A percentile compares a stretch with the other conserved stretches of the same genome.
These are phyloP conservation scores for Periphyllus acericola DNA, from an alignment of 2,888 invertebrate genomes.

Conservation along the genomic window DNA sequence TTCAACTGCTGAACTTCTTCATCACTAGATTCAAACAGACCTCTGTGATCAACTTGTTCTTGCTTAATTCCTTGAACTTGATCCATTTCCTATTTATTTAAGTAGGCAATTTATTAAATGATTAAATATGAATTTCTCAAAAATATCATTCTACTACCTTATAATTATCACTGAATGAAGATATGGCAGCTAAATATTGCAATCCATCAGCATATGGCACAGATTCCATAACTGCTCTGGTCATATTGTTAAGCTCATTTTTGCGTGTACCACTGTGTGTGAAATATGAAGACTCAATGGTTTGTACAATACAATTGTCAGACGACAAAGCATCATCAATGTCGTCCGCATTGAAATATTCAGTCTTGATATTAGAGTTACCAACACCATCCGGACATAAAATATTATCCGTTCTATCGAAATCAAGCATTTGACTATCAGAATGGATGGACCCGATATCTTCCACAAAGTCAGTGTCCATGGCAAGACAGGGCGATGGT, in stretches of 20 bases:
- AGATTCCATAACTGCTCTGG: slow-evolving; percentile 60
- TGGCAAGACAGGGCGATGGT: not conserved
- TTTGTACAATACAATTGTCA: slow-evolving; percentile 38
- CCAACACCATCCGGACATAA: slow-evolving; percentile 11
- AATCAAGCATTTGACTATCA: slow-evolving; percentile 34
- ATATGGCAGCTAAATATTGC: slow-evolving; percentile 61
- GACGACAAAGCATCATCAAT: slow-evolving; percentile 35
- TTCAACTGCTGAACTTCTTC: slow-evolving; percentile 40
- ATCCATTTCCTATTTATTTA: slow-evolving; percentile 23
- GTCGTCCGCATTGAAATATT: slow-evolving; percentile 21
- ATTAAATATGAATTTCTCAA: not conserved
- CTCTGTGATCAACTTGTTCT: not conserved
- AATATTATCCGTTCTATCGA: slow-evolving; percentile 14
- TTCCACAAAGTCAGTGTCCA: slow-evolving; percentile 54
- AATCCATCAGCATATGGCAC: slow-evolving; percentile 62
- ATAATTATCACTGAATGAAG: slow-evolving; percentile 61
- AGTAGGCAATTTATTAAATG: not conserved
- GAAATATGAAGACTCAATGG: slow-evolving; percentile 56
- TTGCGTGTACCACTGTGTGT: slow-evolving; percentile 5
- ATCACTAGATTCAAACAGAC: slow-evolving; percentile 50
- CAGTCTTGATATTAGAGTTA: not conserved
- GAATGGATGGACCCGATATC: slow-evolving; percentile 45
- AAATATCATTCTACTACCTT: slow-evolving; percentile 23
- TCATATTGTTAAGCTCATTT: slow-evolving; percentile 49
- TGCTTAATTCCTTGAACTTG: slow-evolving; percentile 2